Evolutionary conservation across 2,797 vertebrate genomes (phyloP), one percentile per base, ranked within the genome.

Genomic region (Pangasius larnaudii): DNA sequence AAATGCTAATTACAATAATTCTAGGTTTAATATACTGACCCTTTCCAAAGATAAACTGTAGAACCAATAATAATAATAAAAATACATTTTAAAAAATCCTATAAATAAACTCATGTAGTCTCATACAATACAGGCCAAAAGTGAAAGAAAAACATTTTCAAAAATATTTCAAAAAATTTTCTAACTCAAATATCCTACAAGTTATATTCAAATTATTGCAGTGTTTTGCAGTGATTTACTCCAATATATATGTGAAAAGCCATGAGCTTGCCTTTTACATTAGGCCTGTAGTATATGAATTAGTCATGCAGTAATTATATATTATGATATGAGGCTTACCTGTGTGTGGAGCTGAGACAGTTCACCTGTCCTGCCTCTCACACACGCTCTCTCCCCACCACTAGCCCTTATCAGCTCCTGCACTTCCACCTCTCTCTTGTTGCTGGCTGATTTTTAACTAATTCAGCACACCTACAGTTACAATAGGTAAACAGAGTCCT

Each of bases 401-500:
- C 14, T 59, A 78, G 33, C 14, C 61, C 74, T 80, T 79, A 88
- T 80, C 87, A 79, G 63, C 72, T 42, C 39, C 16, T 74, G 42
- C 33, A n/a, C n/a, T 16, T 42, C 30, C 79, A 51, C 39, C 42
- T 63, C 53, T 30, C 19, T 53, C 24, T 71, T 22, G 0, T 8
- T 63, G 5, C 4, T 59, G 14, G 33, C 11, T 56, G 19, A 65
- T 53, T 51, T 81, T 72, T 61, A 81, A 74, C 79, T 63, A 42
- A 72, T 58, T 81, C 51, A 56, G 49, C 61, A 69, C 7, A 69
- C 7, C 30, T 49, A 51, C 0, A 67, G 30, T 65, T 19, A 51
- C 30, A 30, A 46, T 8, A 11, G 1, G 19, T 59, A 5, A 59
- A 81, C 61, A 46, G 8, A 46, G 46, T 46, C 46, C 8, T 46